phyloP scores from a whole-genome alignment of 2,113 vertebrate genomes.

The Shinisaurus crocodilurus region DNA sequence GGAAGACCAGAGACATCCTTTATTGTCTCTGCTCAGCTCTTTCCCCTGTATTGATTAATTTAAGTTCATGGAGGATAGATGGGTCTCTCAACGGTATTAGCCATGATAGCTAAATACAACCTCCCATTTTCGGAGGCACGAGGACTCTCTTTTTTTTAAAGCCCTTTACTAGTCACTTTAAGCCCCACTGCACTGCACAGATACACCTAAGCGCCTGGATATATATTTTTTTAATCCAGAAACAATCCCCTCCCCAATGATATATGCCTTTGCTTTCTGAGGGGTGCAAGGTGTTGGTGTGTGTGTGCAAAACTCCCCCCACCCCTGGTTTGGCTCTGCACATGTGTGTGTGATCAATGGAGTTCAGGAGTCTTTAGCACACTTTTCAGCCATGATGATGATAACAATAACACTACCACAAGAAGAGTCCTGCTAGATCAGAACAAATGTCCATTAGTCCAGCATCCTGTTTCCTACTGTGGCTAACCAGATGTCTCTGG shows the following conservation, averaged over 20 bases:
- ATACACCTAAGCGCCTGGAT: neutral
- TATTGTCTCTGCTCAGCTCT: neutral
- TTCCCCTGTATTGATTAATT: neutral
- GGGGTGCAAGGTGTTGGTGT: neutral
- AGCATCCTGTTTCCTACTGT: neutral
- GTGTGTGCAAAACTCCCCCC: neutral
- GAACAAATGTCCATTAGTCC: slow-evolving; percentile 15
- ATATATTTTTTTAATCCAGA: neutral
- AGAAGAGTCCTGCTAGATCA: neutral
- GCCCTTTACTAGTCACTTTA: neutral
- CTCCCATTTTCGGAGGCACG: neutral
- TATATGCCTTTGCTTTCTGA: neutral
- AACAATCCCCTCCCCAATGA: no score
- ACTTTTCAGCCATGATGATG: neutral
- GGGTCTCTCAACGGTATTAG: neutral
- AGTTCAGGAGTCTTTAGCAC: neutral
- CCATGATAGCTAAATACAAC: neutral
- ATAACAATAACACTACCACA: neutral
- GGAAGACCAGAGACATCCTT: slow-evolving; percentile 1
- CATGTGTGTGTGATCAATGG: neutral
- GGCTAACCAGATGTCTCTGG: neutral
- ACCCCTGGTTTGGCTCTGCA: neutral
- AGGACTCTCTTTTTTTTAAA: neutral
- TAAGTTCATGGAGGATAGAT: neutral
- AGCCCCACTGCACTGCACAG: neutral